Conservation (phyloP, 2,113 vertebrate species). For the Zingel zingel region DNA sequence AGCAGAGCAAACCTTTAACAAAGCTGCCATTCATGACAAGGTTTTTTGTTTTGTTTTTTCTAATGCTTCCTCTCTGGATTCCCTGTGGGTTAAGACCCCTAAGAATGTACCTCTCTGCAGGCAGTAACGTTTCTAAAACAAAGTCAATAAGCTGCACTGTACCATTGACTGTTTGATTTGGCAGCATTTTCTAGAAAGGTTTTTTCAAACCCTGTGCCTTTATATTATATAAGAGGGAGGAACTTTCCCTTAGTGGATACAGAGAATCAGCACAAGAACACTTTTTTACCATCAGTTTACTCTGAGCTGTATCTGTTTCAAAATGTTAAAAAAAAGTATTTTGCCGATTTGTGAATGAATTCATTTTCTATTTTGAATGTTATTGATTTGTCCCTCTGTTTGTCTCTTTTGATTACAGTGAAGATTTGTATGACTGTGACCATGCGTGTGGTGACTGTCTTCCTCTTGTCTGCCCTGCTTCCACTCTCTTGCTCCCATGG, state of each 20-base stretch:
- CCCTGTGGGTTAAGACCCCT: slow-evolving; percentile 57
- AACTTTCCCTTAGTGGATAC: not conserved
- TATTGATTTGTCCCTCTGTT: slow-evolving; percentile 12
- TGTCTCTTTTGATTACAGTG: slow-evolving; percentile 29
- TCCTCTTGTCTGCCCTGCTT: slow-evolving; percentile 81
- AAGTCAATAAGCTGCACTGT: not conserved
- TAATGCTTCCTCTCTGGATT: slow-evolving; percentile 26
- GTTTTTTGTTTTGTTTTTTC: slow-evolving; percentile 34
- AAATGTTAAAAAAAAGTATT: not conserved
- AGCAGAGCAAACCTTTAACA: slow-evolving; percentile 31
- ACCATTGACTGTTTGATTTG: slow-evolving; percentile 10
- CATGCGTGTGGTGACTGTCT: slow-evolving; percentile 78
- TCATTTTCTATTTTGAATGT: not conserved
- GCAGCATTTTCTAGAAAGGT: not conserved
- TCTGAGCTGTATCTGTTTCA: not conserved
- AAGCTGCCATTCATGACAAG: slow-evolving; percentile 38
- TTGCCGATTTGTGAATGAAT: not conserved
- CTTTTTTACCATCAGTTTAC: not conserved
- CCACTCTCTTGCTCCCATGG: slow-evolving; percentile 81
- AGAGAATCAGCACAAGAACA: not conserved
- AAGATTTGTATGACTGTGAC: slow-evolving; percentile 30
- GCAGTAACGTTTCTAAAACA: slow-evolving; percentile 42
- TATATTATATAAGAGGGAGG: not conserved
- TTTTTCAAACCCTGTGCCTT: not conserved
- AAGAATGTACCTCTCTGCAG: slow-evolving; percentile 66